Base-by-base conservation (phyloP, 2,113 vertebrate genomes). In the Phyllopteryx taeniolatus region DNA sequence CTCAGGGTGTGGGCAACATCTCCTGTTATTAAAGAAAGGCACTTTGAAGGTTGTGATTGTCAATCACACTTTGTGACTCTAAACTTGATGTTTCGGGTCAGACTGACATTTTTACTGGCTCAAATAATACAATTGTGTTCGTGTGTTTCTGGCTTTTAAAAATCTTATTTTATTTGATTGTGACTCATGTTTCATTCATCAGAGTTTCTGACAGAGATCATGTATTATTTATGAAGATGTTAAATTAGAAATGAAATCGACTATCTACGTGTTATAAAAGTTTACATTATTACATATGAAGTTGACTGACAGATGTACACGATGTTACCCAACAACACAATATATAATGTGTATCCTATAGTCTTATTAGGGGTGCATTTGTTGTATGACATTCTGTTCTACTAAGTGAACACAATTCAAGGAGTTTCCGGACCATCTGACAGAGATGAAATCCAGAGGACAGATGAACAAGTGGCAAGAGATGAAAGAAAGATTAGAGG, bases 321-420 rank as follows among this genome's bases (percentile, higher is more conserved):
- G 20, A 54, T 54, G 20, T 54, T 54, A 54, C 9, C 19, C 19
- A 8, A 54, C 20, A 19, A 51, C 14, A 51, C 49, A 47, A 4
- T 14, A 47, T 11, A 5, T 11, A 3, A 8, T 46, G 17, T 57
- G 19, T 15, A 57, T n/a, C 8, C 19, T 12, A 57, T 19, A n/a
- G 19, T 60, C 5, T 3, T 62, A 57, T 27, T 57, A 8, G 33
- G 60, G 2, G 31, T 62, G 19, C 3, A 35, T 15, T 62, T 64
- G 56, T 27, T 17, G 33, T 42, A 9, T 79, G 79, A 78, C 79
- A 74, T 42, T 64, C 64, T 80, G 77, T 80, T 83, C 53, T 53
- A 69, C 67, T 74, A 81, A 69, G 65, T 44, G 75, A 81, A 84
- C 70, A 74, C 27, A 81, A 84, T 75, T 72, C 70, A 72, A 78